Percentiles rank a stretch among this genome's conserved stretches.
Conservation (phyloP, 2,888 invertebrate species). For the Mechanitis mazaeus region DNA sequence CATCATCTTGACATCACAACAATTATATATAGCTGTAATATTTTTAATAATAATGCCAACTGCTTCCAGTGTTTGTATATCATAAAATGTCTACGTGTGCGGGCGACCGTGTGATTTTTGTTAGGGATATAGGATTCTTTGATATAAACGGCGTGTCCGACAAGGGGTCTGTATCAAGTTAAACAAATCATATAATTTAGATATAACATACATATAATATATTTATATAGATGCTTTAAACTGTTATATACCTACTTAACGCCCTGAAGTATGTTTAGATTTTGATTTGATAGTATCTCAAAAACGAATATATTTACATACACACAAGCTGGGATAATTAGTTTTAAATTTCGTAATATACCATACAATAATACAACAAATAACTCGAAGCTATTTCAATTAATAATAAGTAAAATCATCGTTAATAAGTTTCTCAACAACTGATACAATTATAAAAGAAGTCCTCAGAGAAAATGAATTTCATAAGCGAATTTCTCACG, state of each 20-base stretch:
- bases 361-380: no score
- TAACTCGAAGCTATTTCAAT: no score
- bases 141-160: constrained; percentile 60
- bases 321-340: no score
- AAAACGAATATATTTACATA: not conserved
- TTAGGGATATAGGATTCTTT: constrained; percentile 69
- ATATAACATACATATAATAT: not conserved
- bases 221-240: no score
- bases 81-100: constrained; percentile 49
- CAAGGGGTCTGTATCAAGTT: constrained; percentile 35
- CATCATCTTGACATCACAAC: not conserved
- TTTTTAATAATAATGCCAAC: not conserved
- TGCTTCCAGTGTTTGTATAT: constrained; percentile 31
- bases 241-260: no score
- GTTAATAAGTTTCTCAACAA: not conserved
- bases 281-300: not conserved
- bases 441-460: not conserved
- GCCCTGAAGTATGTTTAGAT: no score
- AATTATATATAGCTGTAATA: not conserved
- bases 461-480: no score
- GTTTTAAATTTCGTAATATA: no score
- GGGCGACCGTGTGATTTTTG: constrained; percentile 68
- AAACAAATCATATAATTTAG: constrained; percentile 8
- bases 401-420: no score
- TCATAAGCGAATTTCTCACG: not conserved